Conservation (phyloP, 2,113 vertebrate genomes). For the human region DNA sequence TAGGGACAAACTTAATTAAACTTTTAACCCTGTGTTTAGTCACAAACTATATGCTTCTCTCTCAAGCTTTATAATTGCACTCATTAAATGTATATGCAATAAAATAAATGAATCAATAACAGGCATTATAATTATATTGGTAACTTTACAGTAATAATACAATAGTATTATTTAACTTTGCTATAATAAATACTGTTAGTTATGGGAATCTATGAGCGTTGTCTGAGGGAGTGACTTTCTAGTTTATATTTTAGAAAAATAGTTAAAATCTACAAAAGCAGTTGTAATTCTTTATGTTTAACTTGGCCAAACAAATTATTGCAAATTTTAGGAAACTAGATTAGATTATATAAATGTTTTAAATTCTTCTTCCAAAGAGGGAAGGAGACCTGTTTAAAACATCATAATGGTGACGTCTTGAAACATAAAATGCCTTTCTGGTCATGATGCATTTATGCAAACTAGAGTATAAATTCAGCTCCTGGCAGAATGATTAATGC, state of each 20-base stretch:
- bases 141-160: not conserved
- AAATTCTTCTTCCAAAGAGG: slow-evolving; percentile 46
- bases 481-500: slow-evolving; percentile 47
- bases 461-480: slow-evolving; percentile 45
- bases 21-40: not conserved
- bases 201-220: not conserved
- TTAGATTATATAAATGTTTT: not conserved
- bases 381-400: not conserved
- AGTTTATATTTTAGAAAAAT: slow-evolving; percentile 15
- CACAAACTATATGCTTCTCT: not conserved
- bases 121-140: not conserved
- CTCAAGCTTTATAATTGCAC: not conserved
- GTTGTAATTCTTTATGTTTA: not conserved
- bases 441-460: slow-evolving; percentile 44
- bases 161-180: not conserved
- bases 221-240: not conserved
- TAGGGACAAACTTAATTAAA: slow-evolving; percentile 2
- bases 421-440: slow-evolving; percentile 35
- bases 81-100: not conserved
- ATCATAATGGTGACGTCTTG: slow-evolving; percentile 40
- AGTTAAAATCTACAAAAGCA: not conserved
- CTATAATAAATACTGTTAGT: not conserved
- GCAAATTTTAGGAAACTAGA: not conserved
- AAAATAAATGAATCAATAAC: not conserved
- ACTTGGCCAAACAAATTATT: not conserved